phyloP scores from a whole-genome alignment of 2,113 vertebrate genomes.

The Vicugna pacos region DNA sequence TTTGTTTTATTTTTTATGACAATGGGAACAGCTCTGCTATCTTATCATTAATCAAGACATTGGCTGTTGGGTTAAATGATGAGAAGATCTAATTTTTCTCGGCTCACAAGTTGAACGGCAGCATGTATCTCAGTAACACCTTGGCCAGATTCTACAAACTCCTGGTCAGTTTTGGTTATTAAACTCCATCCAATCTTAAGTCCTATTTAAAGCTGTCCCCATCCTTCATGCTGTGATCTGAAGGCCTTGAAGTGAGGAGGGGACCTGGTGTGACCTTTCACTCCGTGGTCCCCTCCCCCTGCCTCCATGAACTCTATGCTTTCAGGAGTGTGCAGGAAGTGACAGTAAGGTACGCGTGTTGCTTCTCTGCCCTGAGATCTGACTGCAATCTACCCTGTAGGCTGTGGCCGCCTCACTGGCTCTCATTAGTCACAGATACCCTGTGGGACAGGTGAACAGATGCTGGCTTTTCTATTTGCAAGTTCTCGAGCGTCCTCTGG shows the following conservation, averaged over 20 bases:
- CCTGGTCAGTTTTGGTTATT: background rate
- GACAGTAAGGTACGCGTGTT: background rate
- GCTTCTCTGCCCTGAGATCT: background rate
- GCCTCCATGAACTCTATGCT: background rate
- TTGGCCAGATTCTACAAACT: background rate
- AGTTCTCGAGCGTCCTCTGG: background rate
- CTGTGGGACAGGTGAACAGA: fast-evolving
- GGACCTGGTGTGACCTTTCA: too few relatives aligned
- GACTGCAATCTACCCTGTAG: too few relatives aligned
- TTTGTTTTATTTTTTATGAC: background rate
- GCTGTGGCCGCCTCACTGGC: background rate
- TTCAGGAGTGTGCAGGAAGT: background rate
- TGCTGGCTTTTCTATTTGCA: background rate
- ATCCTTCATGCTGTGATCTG: fast-evolving
- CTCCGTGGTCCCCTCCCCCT: background rate
- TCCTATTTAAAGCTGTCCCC: background rate
- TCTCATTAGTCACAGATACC: fast-evolving
- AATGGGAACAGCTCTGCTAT: background rate
- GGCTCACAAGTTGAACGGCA: background rate
- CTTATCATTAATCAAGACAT: background rate
- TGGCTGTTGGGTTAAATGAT: background rate
- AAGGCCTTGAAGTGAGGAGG: background rate
- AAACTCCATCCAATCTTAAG: background rate
- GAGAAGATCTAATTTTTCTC: background rate
- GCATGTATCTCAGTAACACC: background rate